These are phyloP conservation scores for Meleagris gallopavo DNA, from an alignment of 2,113 vertebrate genomes.

Conservation along the genomic window DNA sequence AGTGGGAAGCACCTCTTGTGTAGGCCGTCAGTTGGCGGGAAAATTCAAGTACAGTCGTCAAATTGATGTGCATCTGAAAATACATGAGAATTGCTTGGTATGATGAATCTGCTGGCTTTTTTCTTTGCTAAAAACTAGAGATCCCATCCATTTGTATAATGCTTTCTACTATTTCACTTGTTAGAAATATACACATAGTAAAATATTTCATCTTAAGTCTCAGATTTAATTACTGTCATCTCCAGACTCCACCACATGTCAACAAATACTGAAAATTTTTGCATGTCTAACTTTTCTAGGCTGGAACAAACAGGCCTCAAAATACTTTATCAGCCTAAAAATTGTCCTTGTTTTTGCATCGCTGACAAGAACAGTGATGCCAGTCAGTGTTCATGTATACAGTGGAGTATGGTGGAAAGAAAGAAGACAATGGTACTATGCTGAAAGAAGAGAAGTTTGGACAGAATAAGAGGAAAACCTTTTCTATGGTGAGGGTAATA, in stretches of 20 bases:
- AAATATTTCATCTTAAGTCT: neutral
- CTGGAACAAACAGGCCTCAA: neutral
- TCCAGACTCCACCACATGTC: neutral
- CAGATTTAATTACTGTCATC: neutral
- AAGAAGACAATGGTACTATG: neutral
- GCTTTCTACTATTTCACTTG: neutral
- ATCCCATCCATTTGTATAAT: neutral
- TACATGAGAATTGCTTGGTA: slow-evolving; percentile 29
- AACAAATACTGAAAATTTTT: neutral
- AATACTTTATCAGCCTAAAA: neutral
- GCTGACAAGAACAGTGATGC: neutral
- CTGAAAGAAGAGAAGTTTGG: neutral
- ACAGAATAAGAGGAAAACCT: neutral
- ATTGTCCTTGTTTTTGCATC: neutral
- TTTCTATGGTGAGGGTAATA: neutral
- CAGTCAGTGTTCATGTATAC: neutral
- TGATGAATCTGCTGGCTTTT: neutral
- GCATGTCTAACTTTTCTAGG: neutral
- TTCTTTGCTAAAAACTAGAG: neutral
- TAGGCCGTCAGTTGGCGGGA: slow-evolving; percentile 86
- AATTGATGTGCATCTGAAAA: slow-evolving; percentile 86
- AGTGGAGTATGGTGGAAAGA: neutral
- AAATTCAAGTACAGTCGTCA: slow-evolving; percentile 82
- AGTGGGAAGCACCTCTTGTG: slow-evolving; percentile 84
- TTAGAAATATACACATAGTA: neutral